Base-by-base conservation (phyloP, 2,888 invertebrate genomes). In the Dendrolimus houi region DNA sequence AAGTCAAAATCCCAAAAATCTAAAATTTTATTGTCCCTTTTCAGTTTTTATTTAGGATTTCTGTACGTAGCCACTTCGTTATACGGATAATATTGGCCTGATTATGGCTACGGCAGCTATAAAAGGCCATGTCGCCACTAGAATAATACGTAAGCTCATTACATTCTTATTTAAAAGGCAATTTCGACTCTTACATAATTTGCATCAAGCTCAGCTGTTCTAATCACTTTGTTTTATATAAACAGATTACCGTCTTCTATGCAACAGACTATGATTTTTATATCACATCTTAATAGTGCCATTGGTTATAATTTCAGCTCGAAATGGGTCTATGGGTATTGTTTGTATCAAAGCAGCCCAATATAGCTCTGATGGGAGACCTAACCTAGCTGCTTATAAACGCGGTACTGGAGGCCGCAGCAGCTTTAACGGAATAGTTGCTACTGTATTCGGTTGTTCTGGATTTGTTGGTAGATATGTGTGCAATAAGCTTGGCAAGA, bases 381-480 rank as follows among this genome's bases (percentile, higher is more conserved):
- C 92, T 62, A 94, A 94, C 82, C 75, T 94, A 57, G 92, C 95
- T 9, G 86, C 93, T 0, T 91, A 96, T 76, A 96, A 95, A 79
- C 92, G 95, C 64, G 97, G 97, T 41, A 96, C 97, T 17, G 97
- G 97, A 12, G 99, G 99, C 14, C 94, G 99, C 52, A 96, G 96
- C 67, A 99, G 98, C 75, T 99, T 99, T 83, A 99, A 96, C 87
- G 99, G 99, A 0, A 92, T 96, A 58, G 98, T 99, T 2, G 98
- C 97, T n/a, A 99, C 99, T n/a, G 96, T 99, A 1, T 99, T 99
- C 81, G 99, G 99, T 56, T 94, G 94, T 58, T 94, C 95, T 52
- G 99, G 99, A 1, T 97, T 97, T 74, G 85, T 99, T 0, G 99
- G 99, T 0, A 92, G 94, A 64, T 95, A 95, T 89, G 93, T 99